Evolutionary conservation across 2,888 invertebrate species (phyloP), one percentile per base, ranked within the genome.

Genomic region (Bhutanitis thaidina): DNA sequence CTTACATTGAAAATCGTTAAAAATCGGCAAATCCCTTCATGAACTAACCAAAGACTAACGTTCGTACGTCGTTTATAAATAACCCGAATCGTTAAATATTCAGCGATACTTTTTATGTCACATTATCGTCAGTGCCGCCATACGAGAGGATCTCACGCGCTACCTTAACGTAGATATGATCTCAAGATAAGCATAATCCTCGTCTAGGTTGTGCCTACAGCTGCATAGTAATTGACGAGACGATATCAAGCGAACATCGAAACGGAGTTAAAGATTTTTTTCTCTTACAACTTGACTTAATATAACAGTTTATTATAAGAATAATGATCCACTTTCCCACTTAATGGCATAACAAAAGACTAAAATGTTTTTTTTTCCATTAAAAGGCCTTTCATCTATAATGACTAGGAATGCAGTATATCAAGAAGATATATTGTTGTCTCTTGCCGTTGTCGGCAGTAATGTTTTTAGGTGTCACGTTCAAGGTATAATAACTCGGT

Each of bases 151-250:
- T 34, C 27, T 52, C 25, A 30, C 36, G 15, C 27, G 3, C 27
- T 8, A 8, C 15, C 16, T 20, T 32, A 44, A 53, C 53, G 54
- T 53, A 62, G 62, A 65, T 67, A 49, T 54, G 35, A 53, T 57
- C 44, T 52, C 34, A 41, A 52, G 73, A 74, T 74, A 73, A 71
- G 66, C 66, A 64, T 70, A 70, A 62, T 58, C 60, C 29, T 41
- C 14, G 14, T n/a, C 34, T 40, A 14, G 25, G 9, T 13, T 32
- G 16, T 8, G 15, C n/a, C 29, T 14, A 32, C 20, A 35, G 30
- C 9, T 13, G 37, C 30, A 10, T 36, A 29, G 25, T 52, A 46
- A 52, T 52, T 46, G 52, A 43, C 46, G 32, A 29, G 14, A 16
- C 25, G 29, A 43, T 32, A 27, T 15, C 20, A 25, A 30, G 20